Conservation (phyloP, 2,797 vertebrate genomes). For the Muscicapa comitata region DNA sequence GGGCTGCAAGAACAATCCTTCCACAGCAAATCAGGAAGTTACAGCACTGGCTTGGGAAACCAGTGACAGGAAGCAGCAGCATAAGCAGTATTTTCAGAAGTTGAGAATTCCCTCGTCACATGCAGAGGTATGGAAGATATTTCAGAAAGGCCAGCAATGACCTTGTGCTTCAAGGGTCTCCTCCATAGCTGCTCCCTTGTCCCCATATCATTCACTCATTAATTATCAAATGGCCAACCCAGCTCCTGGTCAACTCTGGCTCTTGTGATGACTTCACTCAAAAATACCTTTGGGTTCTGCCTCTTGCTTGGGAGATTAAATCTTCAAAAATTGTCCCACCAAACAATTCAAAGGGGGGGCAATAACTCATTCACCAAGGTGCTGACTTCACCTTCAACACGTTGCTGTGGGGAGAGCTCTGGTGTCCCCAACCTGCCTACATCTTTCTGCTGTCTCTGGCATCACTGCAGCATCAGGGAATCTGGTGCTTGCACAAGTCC, state of each 20-base stretch:
- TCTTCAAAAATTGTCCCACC: not conserved
- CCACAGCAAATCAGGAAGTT: not conserved
- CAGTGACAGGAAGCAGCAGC: not conserved
- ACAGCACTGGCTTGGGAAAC: accelerated
- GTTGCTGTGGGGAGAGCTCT: not conserved
- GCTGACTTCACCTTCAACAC: not conserved
- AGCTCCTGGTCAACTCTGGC: not conserved
- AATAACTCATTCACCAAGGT: accelerated
- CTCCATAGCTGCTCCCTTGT: not conserved
- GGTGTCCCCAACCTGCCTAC: not conserved
- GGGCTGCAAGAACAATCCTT: not conserved
- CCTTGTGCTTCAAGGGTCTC: not conserved
- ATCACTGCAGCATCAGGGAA: not conserved
- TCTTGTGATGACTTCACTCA: not conserved
- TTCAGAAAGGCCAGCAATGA: not conserved
- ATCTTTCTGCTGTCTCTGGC: not conserved
- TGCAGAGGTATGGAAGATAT: not conserved
- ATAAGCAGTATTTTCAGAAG: not conserved
- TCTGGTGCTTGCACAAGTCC: not conserved
- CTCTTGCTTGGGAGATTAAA: not conserved
- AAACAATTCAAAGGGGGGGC: not conserved
- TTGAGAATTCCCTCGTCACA: not conserved
- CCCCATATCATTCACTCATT: not conserved
- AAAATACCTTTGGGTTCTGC: not conserved
- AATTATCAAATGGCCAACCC: not conserved